A percentile compares a stretch with the other conserved stretches of the same genome.
phyloP scores from a whole-genome alignment of 2,113 vertebrate species.

The Podilymbus podiceps region DNA sequence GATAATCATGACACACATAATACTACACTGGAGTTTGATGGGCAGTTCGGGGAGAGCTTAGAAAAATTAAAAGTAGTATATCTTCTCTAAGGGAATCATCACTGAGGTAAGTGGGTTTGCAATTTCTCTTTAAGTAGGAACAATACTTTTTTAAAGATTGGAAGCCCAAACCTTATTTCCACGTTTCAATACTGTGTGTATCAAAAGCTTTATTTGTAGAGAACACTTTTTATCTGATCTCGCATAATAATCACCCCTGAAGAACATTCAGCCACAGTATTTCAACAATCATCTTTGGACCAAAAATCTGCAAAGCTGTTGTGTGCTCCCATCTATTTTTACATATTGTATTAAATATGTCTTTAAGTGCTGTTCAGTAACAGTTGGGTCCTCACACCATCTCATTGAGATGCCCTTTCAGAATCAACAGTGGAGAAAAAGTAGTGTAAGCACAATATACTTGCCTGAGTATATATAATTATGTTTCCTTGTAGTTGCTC shows the following conservation, averaged over 20 bases:
- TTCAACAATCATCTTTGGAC: neutral
- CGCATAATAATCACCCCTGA: neutral
- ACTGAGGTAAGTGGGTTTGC: neutral
- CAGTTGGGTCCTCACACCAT: neutral
- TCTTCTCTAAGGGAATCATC: neutral
- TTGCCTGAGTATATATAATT: neutral
- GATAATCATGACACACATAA: neutral
- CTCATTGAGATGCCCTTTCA: neutral
- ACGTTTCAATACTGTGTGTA: fast-evolving
- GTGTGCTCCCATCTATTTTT: neutral
- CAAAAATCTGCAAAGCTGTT: neutral
- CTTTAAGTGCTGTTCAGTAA: neutral
- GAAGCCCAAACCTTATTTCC: neutral
- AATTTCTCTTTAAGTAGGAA: neutral
- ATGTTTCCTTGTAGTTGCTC: neutral
- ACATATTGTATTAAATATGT: neutral
- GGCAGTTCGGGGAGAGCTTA: neutral
- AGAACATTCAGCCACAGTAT: neutral
- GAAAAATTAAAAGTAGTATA: neutral
- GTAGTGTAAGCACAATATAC: neutral
- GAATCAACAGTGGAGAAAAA: neutral
- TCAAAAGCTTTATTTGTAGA: neutral
- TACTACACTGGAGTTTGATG: neutral
- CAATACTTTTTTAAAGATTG: neutral
- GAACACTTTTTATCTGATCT: neutral